Evolutionary conservation across 2,113 vertebrate species (phyloP).

Genomic region (Pholis gunnellus): DNA sequence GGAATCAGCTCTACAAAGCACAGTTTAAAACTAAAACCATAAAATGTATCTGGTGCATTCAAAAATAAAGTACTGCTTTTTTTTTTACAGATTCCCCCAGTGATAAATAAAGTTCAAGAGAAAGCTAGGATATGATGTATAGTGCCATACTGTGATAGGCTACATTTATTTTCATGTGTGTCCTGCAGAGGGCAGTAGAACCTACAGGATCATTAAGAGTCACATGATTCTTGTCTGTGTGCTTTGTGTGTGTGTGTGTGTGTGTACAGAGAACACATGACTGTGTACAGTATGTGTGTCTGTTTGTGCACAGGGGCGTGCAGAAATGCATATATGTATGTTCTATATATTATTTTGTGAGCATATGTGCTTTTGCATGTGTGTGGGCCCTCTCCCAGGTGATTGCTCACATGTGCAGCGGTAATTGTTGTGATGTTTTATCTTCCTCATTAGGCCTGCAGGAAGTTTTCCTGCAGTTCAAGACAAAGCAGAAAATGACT

Average conservation of each 20-base stretch:
- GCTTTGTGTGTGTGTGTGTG: not conserved
- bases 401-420: conserved; percentile 51
- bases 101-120: not conserved
- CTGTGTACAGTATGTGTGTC: conserved; percentile 7
- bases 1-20: not conserved
- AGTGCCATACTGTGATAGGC: not conserved
- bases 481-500: conserved; percentile 58
- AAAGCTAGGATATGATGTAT: not conserved
- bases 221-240: not conserved
- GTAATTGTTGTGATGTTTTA: conserved; percentile 54
- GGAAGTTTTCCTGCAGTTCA: conserved; percentile 49
- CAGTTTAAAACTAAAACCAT: not conserved
- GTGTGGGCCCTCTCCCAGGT: conserved; percentile 45
- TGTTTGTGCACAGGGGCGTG: not conserved
- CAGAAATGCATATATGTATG: conserved; percentile 40
- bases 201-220: conserved; percentile 37
- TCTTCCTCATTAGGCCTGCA: conserved; percentile 57
- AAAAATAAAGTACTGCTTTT: not conserved
- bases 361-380: conserved; percentile 52
- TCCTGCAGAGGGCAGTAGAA: conserved; percentile 77
- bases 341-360: conserved; percentile 25
- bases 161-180: not conserved
- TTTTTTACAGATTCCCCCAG: not conserved
- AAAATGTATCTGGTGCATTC: not conserved
- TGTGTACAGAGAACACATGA: not conserved